phyloP scores from a whole-genome alignment of 2,888 invertebrate species.

The Saturnia japonica region DNA sequence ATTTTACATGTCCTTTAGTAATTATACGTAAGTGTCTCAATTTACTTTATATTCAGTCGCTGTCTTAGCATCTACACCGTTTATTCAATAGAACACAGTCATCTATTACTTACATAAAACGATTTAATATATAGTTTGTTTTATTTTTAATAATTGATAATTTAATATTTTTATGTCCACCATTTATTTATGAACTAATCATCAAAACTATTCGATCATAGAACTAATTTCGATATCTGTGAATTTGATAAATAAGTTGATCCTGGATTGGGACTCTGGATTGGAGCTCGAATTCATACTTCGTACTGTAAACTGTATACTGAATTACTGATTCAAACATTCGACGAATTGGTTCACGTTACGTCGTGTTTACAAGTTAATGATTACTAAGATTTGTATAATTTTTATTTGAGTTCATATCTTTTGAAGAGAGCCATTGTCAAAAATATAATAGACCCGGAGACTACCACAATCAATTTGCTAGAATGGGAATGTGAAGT shows the following conservation, averaged over 20 bases:
- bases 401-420: neutral
- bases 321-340: neutral
- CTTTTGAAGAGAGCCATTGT: neutral
- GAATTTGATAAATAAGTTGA: neutral
- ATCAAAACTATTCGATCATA: neutral
- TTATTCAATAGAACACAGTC: slow-evolving; percentile 3
- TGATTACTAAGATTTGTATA: neutral
- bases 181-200: neutral
- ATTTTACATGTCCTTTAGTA: neutral
- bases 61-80: neutral
- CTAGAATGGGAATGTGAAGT: neutral
- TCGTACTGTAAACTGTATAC: neutral
- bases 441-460: neutral
- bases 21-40: neutral
- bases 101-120: neutral
- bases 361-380: neutral
- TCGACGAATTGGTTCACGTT: neutral
- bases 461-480: neutral
- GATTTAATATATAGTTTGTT: neutral
- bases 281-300: neutral
- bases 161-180: neutral
- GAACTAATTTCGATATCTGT: neutral
- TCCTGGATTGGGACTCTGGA: neutral
- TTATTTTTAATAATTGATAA: neutral
- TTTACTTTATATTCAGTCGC: neutral